A percentile compares a stretch with the other conserved stretches of the same genome.
These are phyloP conservation scores for Parasteatoda lunata DNA, from an alignment of 2,888 invertebrate genomes.

Conservation along the genomic window DNA sequence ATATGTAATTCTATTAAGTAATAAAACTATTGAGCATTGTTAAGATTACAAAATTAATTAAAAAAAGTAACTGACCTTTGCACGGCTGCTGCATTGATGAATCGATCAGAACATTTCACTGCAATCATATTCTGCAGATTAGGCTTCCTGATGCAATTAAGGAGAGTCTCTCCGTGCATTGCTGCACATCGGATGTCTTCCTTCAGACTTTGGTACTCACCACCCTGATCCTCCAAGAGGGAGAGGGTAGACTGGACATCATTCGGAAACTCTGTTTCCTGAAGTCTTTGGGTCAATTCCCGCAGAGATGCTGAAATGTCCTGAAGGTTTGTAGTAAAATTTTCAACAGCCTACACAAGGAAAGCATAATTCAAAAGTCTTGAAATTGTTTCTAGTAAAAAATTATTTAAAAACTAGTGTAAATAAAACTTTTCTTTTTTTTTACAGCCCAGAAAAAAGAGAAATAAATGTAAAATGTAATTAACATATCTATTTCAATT, in stretches of 20 bases:
- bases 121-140: slow-evolving; percentile 72
- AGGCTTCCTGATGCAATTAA: slow-evolving; percentile 78
- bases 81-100: slow-evolving; percentile 88
- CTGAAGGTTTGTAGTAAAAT: slow-evolving; percentile 92
- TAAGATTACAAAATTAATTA: background rate
- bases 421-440: no score
- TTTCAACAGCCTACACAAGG: slow-evolving; percentile 86
- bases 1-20: background rate
- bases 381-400: no score
- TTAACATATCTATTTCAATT: no score
- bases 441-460: no score
- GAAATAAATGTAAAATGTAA: no score
- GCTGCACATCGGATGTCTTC: slow-evolving; percentile 90
- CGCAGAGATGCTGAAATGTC: slow-evolving; percentile 90
- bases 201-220: slow-evolving; percentile 82
- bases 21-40: background rate
- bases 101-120: slow-evolving; percentile 73
- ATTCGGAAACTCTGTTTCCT: slow-evolving; percentile 94
- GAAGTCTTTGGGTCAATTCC: slow-evolving; percentile 89
- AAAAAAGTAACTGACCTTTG: slow-evolving; percentile 81
- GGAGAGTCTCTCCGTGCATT: slow-evolving; percentile 89
- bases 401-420: no score
- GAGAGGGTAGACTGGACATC: slow-evolving; percentile 92
- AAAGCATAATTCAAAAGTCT: no score
- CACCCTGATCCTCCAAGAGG: slow-evolving; percentile 87